Evolutionary conservation across 2,888 invertebrate genomes (phyloP).

Genomic region (Odontocolon sp.): DNA sequence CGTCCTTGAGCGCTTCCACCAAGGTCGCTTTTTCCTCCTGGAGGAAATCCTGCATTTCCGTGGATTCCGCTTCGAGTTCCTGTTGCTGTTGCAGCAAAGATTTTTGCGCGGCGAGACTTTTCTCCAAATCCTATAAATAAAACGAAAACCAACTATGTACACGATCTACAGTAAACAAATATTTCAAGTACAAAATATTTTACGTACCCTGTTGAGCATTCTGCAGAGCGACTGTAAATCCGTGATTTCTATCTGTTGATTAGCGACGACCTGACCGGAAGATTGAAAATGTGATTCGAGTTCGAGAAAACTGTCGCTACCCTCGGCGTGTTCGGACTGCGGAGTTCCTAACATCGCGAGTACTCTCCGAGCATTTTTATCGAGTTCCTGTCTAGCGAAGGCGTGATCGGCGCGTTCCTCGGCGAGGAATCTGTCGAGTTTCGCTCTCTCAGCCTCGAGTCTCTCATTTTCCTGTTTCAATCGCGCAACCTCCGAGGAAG

Average conservation of each 20-base stretch:
- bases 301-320: conserved; percentile 88
- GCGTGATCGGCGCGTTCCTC: conserved; percentile 88
- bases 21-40: conserved; percentile 92
- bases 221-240: conserved; percentile 87
- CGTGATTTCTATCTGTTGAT: conserved; percentile 89
- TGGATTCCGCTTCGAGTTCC: conserved; percentile 90
- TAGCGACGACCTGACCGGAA: conserved; percentile 88
- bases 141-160: conserved; percentile 33
- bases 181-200: not conserved
- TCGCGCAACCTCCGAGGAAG: conserved; percentile 81
- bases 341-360: conserved; percentile 83
- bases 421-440: conserved; percentile 84
- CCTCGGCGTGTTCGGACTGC: conserved; percentile 80
- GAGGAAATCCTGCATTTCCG: conserved; percentile 93
- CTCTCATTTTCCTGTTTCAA: conserved; percentile 82
- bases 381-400: conserved; percentile 88
- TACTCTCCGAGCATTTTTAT: conserved; percentile 88
- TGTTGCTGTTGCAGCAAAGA: conserved; percentile 88
- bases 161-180: not conserved
- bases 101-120: conserved; percentile 86
- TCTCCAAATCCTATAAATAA: conserved; percentile 85
- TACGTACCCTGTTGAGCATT: conserved; percentile 85
- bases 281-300: conserved; percentile 89
- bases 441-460: conserved; percentile 83
- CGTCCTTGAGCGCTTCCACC: conserved; percentile 89